phyloP scores from a whole-genome alignment of 2,888 invertebrate species.

The Falcaria lacertinaria region DNA sequence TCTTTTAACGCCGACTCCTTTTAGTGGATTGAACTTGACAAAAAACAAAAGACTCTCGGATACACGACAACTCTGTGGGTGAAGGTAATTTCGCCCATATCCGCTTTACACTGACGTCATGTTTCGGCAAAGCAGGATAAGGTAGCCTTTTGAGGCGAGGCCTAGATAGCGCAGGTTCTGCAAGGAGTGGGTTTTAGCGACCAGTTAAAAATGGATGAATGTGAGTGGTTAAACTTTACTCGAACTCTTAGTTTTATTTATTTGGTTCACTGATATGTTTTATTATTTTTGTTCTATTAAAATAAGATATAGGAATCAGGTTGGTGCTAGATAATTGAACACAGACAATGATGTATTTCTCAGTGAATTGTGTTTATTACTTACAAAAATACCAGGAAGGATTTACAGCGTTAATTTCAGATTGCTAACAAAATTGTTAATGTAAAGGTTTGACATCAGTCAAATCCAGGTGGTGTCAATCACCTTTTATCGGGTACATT shows the following conservation, averaged over 20 bases:
- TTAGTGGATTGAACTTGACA: slow-evolving; percentile 51
- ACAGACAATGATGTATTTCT: too few species aligned
- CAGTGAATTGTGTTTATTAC: too few species aligned
- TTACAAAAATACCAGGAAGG: too few species aligned
- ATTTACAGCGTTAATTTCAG: too few species aligned
- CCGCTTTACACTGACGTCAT: slow-evolving; percentile 62
- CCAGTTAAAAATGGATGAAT: too few species aligned
- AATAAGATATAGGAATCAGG: background rate
- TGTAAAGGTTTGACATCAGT: too few species aligned
- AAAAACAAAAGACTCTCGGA: slow-evolving; percentile 43
- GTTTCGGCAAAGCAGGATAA: slow-evolving; percentile 48
- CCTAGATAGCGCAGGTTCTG: slow-evolving; percentile 6
- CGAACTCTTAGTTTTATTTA: background rate
- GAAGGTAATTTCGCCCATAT: slow-evolving; percentile 73
- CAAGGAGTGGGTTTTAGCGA: background rate
- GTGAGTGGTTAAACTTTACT: too few species aligned
- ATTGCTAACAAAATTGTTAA: too few species aligned
- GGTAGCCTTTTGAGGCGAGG: slow-evolving; percentile 45
- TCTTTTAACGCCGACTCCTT: slow-evolving; percentile 53
- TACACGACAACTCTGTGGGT: slow-evolving; percentile 53
- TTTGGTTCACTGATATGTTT: background rate
- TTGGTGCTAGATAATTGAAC: too few species aligned
- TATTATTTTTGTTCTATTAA: background rate
- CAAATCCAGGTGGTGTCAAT: too few species aligned
- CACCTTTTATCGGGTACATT: too few species aligned